Base-by-base conservation (phyloP, 2,888 invertebrate genomes). In the Pseudoips prasinana region DNA sequence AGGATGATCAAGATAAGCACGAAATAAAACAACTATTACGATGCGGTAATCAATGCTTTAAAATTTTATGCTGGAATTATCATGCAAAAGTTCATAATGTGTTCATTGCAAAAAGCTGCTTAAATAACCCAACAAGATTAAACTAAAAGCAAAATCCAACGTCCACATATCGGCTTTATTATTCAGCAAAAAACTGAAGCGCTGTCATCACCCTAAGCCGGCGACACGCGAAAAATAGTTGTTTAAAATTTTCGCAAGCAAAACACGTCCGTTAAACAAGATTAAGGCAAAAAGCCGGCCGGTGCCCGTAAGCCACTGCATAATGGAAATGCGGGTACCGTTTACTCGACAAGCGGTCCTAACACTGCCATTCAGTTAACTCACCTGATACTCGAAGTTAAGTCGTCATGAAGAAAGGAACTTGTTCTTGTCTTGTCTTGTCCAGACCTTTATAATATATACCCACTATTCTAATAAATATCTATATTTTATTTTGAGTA, bases 191-290 rank as follows among this genome's bases (percentile, higher is more conserved):
- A 46, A 38, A 41, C 43, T 40, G 32, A 53, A 49, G 27, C 45
- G 51, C 53, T 56, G 61, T 65, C 62, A 49, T 54, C 58, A 31
- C 37, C 24, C 22, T 58, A 61, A 58, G 52, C 43, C 49, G 18
- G 27, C 34, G 41, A 35, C 37, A 36, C 26, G 34, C 39, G 55
- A 58, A 53, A 67, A 64, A 64, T 58, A 52, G 54, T 55, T 46
- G 52, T 64, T 62, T 47, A 59, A 66, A 65, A 59, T 53, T 53
- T 51, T 51, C 45, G 58, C 52, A 69, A 57, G 58, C 64, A 46
- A 63, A 59, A 61, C 73, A 71, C 72, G 72, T 70, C 48, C 44
- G 53, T 49, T 60, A 54, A 62, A 66, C 66, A 58, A 65, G 71
- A 69, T 75, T 73, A 71, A 48, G 53, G 56, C 44, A 55, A 62